phyloP scores from a whole-genome alignment of 2,888 invertebrate species.

The Oxycera nigricornis region DNA sequence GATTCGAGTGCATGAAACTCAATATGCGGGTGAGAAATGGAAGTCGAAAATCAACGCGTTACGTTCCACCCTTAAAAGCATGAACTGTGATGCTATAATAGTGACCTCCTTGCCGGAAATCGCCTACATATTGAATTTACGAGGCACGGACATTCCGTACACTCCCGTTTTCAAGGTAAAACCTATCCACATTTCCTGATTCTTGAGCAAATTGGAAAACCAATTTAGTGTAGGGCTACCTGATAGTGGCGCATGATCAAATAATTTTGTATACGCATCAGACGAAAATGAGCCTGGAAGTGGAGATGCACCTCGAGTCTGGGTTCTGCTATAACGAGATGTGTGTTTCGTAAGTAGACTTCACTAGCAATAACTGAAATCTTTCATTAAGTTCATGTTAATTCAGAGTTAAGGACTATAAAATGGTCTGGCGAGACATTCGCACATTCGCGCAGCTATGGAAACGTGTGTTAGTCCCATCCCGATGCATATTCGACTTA shows the following conservation, averaged over 20 bases:
- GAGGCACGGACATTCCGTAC: conserved; percentile 83
- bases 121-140: conserved; percentile 86
- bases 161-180: conserved; percentile 78
- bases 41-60: conserved; percentile 75
- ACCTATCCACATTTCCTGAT: conserved; percentile 6
- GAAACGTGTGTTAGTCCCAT: conserved; percentile 73
- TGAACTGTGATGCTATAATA: conserved; percentile 78
- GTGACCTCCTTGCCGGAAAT: conserved; percentile 87
- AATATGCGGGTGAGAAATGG: conserved; percentile 73
- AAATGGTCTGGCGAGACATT: conserved; percentile 74
- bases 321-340: conserved; percentile 68
- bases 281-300: conserved; percentile 68
- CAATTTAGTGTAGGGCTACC: conserved; percentile 67
- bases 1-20: conserved; percentile 68
- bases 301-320: conserved; percentile 64
- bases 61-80: conserved; percentile 68
- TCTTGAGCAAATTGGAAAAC: conserved; percentile 41
- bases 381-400: too few species aligned
- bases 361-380: background rate
- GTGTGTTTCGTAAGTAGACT: conserved; percentile 68
- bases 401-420: conserved; percentile 73
- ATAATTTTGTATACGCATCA: conserved; percentile 75
- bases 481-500: conserved; percentile 72
- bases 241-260: conserved; percentile 70
- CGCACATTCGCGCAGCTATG: conserved; percentile 70